A percentile compares a stretch with the other conserved stretches of the same genome.
phyloP scores from a whole-genome alignment of 2,888 invertebrate genomes.

The Pachymerium ferrugineum region DNA sequence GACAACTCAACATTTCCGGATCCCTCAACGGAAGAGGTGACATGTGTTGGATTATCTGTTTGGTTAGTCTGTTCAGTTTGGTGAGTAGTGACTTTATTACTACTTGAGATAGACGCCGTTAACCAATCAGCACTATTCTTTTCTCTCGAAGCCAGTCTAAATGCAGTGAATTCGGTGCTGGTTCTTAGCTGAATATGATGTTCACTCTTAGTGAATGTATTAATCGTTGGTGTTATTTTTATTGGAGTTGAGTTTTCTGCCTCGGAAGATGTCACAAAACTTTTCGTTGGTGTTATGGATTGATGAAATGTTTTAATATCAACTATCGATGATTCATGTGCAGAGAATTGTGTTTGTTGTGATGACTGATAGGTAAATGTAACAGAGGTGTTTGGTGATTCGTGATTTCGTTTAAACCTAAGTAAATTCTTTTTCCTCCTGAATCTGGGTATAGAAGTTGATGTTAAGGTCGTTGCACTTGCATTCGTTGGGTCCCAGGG shows the following conservation, averaged over 20 bases:
- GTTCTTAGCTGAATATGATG: too few relatives aligned
- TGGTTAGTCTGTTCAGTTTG: too few relatives aligned
- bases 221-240: not conserved
- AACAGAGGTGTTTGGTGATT: not conserved
- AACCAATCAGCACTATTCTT: too few relatives aligned
- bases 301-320: not conserved
- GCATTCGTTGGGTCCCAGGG: not conserved
- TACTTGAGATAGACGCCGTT: too few relatives aligned
- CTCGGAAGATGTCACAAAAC: not conserved
- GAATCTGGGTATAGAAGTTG: not conserved
- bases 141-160: too few relatives aligned
- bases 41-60: too few relatives aligned
- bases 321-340: too few relatives aligned
- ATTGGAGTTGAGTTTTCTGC: too few relatives aligned
- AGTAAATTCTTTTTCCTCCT: not conserved
- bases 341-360: not conserved
- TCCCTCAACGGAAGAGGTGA: too few relatives aligned
- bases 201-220: not conserved
- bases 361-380: not conserved
- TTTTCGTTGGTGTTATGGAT: not conserved
- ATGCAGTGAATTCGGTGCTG: too few relatives aligned
- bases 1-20: too few relatives aligned
- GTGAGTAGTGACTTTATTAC: too few relatives aligned
- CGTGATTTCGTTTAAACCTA: not conserved
- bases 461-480: not conserved